A percentile compares a stretch with the other conserved stretches of the same genome.
Evolutionary conservation across 2,888 invertebrate species (phyloP).

Genomic region (Athalia cordata): DNA sequence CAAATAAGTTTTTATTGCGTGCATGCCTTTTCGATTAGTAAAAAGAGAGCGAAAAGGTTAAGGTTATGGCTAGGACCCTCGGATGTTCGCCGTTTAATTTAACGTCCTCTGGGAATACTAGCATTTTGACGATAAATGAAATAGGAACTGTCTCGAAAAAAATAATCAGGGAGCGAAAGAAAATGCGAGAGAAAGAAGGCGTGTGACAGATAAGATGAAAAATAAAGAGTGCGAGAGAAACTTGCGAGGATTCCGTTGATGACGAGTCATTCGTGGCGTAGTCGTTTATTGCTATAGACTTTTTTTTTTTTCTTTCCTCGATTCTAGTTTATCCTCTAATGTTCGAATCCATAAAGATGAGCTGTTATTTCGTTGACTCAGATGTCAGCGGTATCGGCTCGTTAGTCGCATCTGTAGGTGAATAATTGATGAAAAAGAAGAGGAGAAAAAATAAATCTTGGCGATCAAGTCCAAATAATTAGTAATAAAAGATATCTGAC

Average conservation of each 20-base stretch:
- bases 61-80: conserved; percentile 1
- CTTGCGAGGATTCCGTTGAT: conserved; percentile 38
- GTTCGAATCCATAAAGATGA: too few species aligned
- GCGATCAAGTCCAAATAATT: conserved; percentile 24
- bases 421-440: background rate
- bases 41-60: background rate
- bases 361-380: too few species aligned
- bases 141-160: conserved; percentile 17
- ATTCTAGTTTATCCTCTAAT: background rate
- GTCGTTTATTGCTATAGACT: background rate
- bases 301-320: background rate
- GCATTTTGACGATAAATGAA: conserved; percentile 21
- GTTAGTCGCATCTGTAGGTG: conserved; percentile 15
- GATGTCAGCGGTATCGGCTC: background rate
- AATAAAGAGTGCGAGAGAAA: background rate
- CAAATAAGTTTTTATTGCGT: conserved; percentile 23
- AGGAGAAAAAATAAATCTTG: background rate
- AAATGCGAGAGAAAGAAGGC: background rate
- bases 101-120: background rate
- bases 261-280: conserved; percentile 29
- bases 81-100: conserved; percentile 26
- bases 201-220: background rate
- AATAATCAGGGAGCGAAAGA: background rate
- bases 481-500: background rate
- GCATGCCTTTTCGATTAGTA: conserved; percentile 16